Evolutionary conservation across 2,888 invertebrate genomes (phyloP), one percentile per base, ranked within the genome.

Genomic region (Thyatira batis): DNA sequence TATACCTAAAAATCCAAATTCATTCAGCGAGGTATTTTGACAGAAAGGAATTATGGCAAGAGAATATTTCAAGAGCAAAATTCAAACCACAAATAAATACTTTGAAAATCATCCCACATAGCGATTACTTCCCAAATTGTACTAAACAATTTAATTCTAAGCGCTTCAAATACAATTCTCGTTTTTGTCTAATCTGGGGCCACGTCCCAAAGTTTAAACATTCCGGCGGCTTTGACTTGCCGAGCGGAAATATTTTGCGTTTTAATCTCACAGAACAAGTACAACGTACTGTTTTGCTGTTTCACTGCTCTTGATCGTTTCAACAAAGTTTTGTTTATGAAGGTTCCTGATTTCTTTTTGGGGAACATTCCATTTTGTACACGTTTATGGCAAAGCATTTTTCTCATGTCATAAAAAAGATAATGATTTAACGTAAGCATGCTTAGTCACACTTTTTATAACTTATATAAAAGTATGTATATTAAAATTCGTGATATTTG

Each of bases 351-450:
- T 23, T 46, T n/a, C 9, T 21, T 21, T 46, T 46, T 17, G 11
- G 6, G 3, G n/a, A 45, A 46, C 6, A 30, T 30, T 30, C n/a
- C 11, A 30, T 30, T 30, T 30, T 11, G 0, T 33, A 33, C 1
- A 5, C 30, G 11, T 30, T 30, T n/a, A 30, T 30, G n/a, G 6
- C 27, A 5, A 21, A 51, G 55, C 49, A 56, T 63, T 56, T 53
- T 53, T 20, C n/a, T n/a, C n/a, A n/a, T n/a, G n/a, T n/a, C n/a
- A n/a, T n/a, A n/a, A n/a, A n/a, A n/a, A n/a, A n/a, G n/a, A n/a
- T n/a, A n/a, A n/a, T n/a, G n/a, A n/a, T n/a, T n/a, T n/a, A n/a
- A n/a, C n/a, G n/a, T n/a, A n/a, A n/a, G n/a, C n/a, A n/a, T n/a
- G n/a, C n/a, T n/a, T n/a, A n/a, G n/a, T n/a, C n/a, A n/a, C n/a